Conservation (phyloP, 2,113 vertebrate genomes). For the Pagrus major region DNA sequence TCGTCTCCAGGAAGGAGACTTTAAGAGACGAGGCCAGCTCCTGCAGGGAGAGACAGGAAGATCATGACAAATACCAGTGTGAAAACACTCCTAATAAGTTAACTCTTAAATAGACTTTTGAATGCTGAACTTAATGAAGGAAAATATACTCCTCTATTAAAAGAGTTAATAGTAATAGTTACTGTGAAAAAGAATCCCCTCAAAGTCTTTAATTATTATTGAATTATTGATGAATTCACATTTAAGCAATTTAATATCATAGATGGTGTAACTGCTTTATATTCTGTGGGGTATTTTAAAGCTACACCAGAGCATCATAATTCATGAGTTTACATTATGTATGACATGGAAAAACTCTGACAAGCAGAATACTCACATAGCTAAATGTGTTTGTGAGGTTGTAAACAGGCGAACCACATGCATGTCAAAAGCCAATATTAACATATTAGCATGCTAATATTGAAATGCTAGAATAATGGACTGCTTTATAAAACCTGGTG, state of each 20-base stretch:
- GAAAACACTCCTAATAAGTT: too few species aligned
- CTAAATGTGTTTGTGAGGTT: too few species aligned
- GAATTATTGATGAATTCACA: slow-evolving; percentile 24
- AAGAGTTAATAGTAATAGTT: not conserved
- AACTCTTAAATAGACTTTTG: too few species aligned
- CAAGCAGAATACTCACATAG: not conserved
- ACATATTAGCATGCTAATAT: too few species aligned
- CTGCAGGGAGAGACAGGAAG: slow-evolving; percentile 69
- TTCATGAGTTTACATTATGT: not conserved
- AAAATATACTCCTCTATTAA: not conserved
- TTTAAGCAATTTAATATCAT: not conserved
- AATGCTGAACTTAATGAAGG: too few species aligned
- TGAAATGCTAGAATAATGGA: too few species aligned
- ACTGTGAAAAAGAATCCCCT: not conserved
- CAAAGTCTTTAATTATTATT: not conserved
- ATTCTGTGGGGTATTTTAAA: not conserved
- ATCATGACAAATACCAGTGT: not conserved
- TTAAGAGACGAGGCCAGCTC: slow-evolving; percentile 95
- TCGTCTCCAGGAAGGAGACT: slow-evolving; percentile 97
- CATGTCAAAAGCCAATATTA: too few species aligned
- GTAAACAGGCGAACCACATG: too few species aligned
- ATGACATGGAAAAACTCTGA: not conserved
- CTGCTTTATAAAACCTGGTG: too few species aligned
- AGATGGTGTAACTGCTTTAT: not conserved
- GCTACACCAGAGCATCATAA: not conserved